Conservation (phyloP, 2,113 vertebrate genomes). For the Sceloporus tristichus region DNA sequence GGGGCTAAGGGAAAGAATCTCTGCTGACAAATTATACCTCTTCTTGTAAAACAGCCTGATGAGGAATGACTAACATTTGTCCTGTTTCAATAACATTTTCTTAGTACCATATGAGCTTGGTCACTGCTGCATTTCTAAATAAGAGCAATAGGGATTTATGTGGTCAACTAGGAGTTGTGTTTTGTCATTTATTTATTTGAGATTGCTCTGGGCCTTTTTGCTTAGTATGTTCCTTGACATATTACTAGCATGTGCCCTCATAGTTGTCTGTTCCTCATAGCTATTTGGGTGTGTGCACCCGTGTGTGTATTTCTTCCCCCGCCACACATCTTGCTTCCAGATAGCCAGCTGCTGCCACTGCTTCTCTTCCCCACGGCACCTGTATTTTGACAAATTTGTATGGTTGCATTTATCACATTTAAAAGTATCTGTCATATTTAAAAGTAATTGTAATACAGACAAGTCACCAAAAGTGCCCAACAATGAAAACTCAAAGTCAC, state of each 20-base stretch:
- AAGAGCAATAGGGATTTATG: background rate
- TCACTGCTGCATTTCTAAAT: background rate
- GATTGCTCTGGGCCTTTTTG: background rate
- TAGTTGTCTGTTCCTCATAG: background rate
- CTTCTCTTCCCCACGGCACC: constrained; percentile 4
- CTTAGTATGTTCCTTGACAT: constrained; percentile 9
- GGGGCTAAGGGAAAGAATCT: background rate
- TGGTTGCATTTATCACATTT: background rate
- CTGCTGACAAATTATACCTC: background rate
- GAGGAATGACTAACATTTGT: background rate
- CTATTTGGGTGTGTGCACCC: background rate
- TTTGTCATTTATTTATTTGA: background rate
- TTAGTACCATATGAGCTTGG: background rate
- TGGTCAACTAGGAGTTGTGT: background rate
- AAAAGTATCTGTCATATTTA: constrained; percentile 11
- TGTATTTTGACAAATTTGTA: constrained; percentile 7
- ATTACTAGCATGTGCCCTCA: background rate
- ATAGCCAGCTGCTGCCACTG: constrained; percentile 34
- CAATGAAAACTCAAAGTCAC: constrained; percentile 20
- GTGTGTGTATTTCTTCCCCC: background rate
- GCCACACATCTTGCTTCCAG: background rate
- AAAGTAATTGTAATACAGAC: background rate
- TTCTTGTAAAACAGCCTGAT: background rate
- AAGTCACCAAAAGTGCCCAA: constrained; percentile 19
- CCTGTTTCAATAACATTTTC: background rate